Conservation (phyloP, 2,113 vertebrate species). For the Apistogramma diplotaenia region DNA sequence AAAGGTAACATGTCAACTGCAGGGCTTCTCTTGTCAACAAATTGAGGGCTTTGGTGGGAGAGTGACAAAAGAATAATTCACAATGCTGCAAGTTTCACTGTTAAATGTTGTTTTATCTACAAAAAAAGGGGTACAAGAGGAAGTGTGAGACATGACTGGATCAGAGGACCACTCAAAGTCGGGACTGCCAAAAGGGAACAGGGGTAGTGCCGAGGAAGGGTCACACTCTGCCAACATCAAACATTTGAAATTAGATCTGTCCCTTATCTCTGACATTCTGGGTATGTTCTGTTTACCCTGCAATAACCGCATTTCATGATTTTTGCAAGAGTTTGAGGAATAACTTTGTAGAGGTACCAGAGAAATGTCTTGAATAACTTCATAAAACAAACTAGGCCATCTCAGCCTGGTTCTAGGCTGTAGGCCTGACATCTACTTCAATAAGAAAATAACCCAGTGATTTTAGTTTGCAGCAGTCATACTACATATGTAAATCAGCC, state of each 20-base stretch:
- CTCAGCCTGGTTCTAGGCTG: neutral
- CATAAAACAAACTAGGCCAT: slow-evolving; percentile 37
- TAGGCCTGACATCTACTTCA: slow-evolving; percentile 24
- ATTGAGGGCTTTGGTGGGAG: slow-evolving; percentile 2
- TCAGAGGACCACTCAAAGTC: neutral
- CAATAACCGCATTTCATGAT: slow-evolving; percentile 7
- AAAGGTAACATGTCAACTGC: slow-evolving; percentile 50
- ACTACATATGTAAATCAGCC: slow-evolving; percentile 1
- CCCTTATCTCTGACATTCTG: neutral
- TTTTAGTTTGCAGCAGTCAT: neutral
- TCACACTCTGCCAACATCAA: slow-evolving; percentile 33
- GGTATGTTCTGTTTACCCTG: slow-evolving; percentile 24
- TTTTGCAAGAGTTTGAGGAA: neutral
- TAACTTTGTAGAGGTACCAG: neutral
- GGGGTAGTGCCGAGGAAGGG: neutral
- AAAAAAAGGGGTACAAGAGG: slow-evolving; percentile 11
- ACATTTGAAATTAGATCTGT: slow-evolving; percentile 34
- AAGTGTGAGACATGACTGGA: slow-evolving; percentile 7
- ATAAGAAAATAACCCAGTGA: slow-evolving; percentile 34
- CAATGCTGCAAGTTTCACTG: slow-evolving; percentile 3
- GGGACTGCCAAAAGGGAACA: neutral
- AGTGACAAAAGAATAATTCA: slow-evolving; percentile 41
- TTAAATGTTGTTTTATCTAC: slow-evolving; percentile 45
- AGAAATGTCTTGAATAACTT: slow-evolving; percentile 10
- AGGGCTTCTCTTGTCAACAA: slow-evolving; percentile 19